Conservation (phyloP, 2,113 vertebrate genomes). For the Myotis brandtii region DNA sequence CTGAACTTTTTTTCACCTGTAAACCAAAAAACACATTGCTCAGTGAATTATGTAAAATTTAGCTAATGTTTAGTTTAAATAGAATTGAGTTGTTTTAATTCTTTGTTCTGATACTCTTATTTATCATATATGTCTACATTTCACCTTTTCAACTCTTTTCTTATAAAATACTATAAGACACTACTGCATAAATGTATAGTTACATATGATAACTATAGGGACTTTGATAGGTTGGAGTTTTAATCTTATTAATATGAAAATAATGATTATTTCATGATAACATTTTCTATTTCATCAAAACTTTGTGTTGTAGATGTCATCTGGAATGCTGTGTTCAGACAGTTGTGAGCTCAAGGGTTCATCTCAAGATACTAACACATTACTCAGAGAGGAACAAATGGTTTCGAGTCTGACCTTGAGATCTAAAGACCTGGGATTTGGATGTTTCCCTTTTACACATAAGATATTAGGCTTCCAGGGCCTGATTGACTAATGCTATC, state of each 20-base stretch:
- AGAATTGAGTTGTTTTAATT: neutral
- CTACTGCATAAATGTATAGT: neutral
- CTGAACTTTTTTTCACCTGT: constrained; percentile 57
- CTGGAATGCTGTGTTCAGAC: neutral
- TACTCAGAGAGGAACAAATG: neutral
- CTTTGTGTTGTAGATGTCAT: neutral
- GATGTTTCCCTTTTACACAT: neutral
- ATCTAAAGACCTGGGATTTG: neutral
- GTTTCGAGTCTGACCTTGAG: neutral
- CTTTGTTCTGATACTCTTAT: neutral
- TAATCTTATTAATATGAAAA: neutral
- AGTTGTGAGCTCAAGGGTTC: neutral
- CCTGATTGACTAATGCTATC: neutral
- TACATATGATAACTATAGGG: neutral
- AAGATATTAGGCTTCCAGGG: neutral
- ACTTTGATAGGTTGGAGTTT: neutral
- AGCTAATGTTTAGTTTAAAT: neutral
- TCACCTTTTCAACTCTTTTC: neutral
- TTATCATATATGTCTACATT: neutral
- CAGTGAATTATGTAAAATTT: neutral
- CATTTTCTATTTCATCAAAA: neutral
- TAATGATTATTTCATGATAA: neutral
- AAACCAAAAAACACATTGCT: neutral
- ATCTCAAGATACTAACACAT: neutral
- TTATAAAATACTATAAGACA: neutral